Evolutionary conservation across 2,888 invertebrate species (phyloP).

Genomic region (Chaetoderma sp.): DNA sequence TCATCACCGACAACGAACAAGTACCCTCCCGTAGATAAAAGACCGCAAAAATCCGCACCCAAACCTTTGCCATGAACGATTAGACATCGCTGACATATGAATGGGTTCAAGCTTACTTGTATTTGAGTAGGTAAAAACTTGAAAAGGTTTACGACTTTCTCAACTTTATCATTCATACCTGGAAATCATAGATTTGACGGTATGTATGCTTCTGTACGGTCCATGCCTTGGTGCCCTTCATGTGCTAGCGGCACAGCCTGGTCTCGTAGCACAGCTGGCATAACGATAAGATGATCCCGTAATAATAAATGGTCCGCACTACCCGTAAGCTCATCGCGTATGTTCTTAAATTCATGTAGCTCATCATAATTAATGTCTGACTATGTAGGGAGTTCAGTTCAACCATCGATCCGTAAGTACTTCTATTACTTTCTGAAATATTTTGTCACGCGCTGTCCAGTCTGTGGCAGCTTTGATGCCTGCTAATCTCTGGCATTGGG

Average conservation of each 20-base stretch:
- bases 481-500: conserved; percentile 13
- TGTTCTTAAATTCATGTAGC: not conserved
- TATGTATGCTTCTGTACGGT: conserved; percentile 29
- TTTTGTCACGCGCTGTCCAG: not conserved
- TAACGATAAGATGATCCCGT: not conserved
- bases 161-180: conserved; percentile 16
- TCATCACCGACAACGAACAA: conserved; percentile 16
- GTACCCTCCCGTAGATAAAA: conserved; percentile 19
- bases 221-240: conserved; percentile 31
- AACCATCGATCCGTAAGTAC: not conserved
- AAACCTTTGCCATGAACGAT: conserved; percentile 24
- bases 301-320: not conserved
- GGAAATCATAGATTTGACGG: conserved; percentile 37
- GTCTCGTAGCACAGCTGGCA: not conserved
- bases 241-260: conserved; percentile 28
- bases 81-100: conserved; percentile 31
- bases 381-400: not conserved
- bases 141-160: conserved; percentile 19
- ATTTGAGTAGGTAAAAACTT: conserved; percentile 10
- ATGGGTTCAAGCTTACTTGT: conserved; percentile 26
- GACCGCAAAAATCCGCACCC: conserved; percentile 35
- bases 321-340: conserved; percentile 3
- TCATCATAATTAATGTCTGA: not conserved
- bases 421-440: conserved; percentile 4
- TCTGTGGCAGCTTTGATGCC: not conserved